A percentile compares a stretch with the other conserved stretches of the same genome.
Conservation (phyloP, 2,113 vertebrate genomes). For the Centrocercus urophasianus region DNA sequence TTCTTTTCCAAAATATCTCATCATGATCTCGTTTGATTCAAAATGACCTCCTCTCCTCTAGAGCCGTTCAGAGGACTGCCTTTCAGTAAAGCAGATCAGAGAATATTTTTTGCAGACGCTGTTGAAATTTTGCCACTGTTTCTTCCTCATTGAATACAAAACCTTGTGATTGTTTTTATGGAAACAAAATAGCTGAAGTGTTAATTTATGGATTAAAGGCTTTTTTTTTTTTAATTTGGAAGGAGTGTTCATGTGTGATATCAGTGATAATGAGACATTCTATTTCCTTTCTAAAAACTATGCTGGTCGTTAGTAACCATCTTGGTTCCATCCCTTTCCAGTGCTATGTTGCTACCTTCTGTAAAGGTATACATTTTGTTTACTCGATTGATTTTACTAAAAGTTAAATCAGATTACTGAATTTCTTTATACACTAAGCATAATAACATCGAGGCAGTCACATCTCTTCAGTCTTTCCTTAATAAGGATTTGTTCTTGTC, state of each 20-base stretch:
- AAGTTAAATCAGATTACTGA: background rate
- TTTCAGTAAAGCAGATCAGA: background rate
- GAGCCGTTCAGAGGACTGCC: background rate
- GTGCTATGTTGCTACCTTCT: background rate
- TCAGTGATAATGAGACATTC: background rate
- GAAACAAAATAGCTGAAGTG: background rate
- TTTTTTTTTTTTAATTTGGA: background rate
- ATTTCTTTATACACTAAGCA: background rate
- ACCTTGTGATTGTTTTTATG: background rate
- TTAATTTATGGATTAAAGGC: background rate
- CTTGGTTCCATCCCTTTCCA: background rate
- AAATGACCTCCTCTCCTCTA: background rate
- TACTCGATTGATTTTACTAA: background rate
- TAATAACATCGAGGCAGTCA: background rate
- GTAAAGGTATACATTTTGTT: background rate
- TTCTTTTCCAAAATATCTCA: background rate
- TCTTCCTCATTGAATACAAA: background rate
- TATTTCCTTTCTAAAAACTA: background rate
- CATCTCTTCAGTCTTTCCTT: slow-evolving; percentile 34
- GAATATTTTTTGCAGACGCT: background rate
- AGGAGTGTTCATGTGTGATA: background rate
- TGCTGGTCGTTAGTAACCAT: background rate
- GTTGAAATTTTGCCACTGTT: background rate
- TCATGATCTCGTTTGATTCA: background rate
- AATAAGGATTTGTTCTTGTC: background rate